Evolutionary conservation across 2,113 vertebrate species (phyloP).

Genomic region (Cryptomyrus ogoouensis): DNA sequence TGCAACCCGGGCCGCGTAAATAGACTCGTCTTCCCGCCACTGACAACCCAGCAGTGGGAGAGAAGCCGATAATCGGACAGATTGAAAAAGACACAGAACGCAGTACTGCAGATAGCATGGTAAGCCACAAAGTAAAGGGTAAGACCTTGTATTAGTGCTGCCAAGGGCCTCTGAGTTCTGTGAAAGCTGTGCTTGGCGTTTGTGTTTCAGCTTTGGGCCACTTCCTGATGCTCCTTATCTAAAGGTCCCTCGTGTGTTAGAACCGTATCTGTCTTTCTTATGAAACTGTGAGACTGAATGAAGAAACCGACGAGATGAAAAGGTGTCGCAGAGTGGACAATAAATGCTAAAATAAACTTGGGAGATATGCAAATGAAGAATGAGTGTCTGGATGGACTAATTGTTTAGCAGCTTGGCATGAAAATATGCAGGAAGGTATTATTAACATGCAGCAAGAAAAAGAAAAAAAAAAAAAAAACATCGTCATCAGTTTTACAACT

Average conservation of each 20-base stretch:
- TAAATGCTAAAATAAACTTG: neutral
- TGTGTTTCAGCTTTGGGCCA: neutral
- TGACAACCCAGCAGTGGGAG: conserved; percentile 12
- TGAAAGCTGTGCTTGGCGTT: neutral
- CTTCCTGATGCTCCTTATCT: neutral
- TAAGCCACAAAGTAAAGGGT: neutral
- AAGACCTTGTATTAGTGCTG: neutral
- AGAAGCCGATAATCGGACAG: neutral
- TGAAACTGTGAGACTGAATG: neutral
- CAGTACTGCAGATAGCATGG: neutral
- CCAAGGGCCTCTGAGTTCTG: neutral
- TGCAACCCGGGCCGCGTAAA: conserved; percentile 25
- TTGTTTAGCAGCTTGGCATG: neutral
- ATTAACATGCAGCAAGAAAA: neutral
- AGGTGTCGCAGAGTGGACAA: neutral
- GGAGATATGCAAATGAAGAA: neutral
- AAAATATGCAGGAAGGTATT: neutral
- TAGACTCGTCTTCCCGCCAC: conserved; percentile 22
- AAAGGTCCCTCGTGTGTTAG: neutral
- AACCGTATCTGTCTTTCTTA: neutral
- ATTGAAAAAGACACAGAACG: neutral
- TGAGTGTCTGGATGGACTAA: neutral
- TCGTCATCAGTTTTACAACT: neutral
- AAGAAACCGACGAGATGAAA: neutral
- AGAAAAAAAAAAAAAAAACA: neutral